Evolutionary conservation across 2,888 invertebrate species (phyloP).

Genomic region (Anaspis maculata): DNA sequence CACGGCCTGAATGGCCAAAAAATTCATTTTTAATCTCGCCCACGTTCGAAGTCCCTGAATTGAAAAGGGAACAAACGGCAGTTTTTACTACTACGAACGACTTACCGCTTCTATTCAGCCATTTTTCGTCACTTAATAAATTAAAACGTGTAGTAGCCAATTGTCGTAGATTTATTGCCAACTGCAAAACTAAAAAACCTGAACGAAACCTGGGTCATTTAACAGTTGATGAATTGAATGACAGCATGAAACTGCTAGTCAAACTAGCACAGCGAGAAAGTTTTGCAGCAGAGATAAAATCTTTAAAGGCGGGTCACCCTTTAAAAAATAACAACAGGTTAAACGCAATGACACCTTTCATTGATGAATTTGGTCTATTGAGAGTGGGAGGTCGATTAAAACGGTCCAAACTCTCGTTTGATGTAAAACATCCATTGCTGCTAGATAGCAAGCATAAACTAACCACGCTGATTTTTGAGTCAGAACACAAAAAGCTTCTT

Average conservation of each 20-base stretch:
- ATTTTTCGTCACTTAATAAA: not conserved
- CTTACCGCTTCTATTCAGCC: not conserved
- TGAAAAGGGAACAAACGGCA: not conserved
- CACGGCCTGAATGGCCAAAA: not conserved
- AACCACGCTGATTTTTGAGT: conserved; percentile 9
- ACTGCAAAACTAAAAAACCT: not conserved
- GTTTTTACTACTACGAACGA: not conserved
- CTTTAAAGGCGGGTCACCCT: not conserved
- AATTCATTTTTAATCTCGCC: not conserved
- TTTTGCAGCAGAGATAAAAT: not conserved
- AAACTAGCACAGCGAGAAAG: not conserved
- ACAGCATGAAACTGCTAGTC: not conserved
- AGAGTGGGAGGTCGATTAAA: conserved; percentile 15
- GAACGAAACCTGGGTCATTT: not conserved
- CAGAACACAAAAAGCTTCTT: conserved; percentile 7
- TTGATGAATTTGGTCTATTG: conserved; percentile 8
- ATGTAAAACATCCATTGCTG: conserved; percentile 13
- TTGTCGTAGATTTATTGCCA: conserved; percentile 1
- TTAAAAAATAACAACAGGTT: not conserved
- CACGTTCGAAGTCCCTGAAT: not conserved
- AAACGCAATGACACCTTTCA: conserved; percentile 1
- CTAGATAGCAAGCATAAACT: conserved; percentile 11
- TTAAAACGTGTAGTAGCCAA: not conserved
- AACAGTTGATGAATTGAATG: not conserved
- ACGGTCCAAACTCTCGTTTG: conserved; percentile 5